Evolutionary conservation across 2,888 invertebrate species (phyloP), one percentile per base, ranked within the genome.

Genomic region (Arrhopalites spinosus): DNA sequence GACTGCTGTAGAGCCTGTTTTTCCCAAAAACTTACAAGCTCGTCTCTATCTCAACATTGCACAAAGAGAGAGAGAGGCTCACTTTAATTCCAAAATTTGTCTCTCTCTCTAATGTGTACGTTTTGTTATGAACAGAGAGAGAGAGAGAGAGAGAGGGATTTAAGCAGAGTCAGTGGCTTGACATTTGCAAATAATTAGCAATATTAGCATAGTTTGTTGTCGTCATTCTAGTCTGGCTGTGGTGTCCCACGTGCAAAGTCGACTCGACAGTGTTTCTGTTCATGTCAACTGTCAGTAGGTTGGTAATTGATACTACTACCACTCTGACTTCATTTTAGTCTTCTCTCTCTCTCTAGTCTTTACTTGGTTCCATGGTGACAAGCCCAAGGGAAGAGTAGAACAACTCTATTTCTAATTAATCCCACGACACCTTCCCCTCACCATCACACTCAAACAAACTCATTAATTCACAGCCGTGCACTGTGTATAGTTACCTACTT

Each of bases 181-280:
- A 59, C 23, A 59, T 59, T 59, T 59, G 59, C 59, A 59, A 59
- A 59, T 59, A 27, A 59, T 59, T 59, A 59, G 59, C 25, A 59
- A 27, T 27, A 23, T 27, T 27, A 59, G 59, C 59, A 27, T 59
- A 27, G 50, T 50, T 15, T 50, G 50, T 50, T n/a, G n/a, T 50
- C 50, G 17, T 50, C 50, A 50, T 50, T 15, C 25, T 5, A 23
- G 25, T 59, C 25, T 47, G 25, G 5, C 23, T 59, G 59, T 59
- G 25, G 11, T 11, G 50, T 50, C 50, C 36, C 36, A 36, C 36
- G 36, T 36, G 36, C 36, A 11, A n/a, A 5, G 53, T 53, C 53
- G 53, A 15, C 20, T 53, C 53, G 3, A 17, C 53, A 5, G 53
- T 53, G 20, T 53, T 53, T 20, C 20, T 53, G n/a, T 20, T 17